Base-by-base conservation (phyloP, 1,140 invertebrate species). In the Pseudomyrmex concolor region DNA sequence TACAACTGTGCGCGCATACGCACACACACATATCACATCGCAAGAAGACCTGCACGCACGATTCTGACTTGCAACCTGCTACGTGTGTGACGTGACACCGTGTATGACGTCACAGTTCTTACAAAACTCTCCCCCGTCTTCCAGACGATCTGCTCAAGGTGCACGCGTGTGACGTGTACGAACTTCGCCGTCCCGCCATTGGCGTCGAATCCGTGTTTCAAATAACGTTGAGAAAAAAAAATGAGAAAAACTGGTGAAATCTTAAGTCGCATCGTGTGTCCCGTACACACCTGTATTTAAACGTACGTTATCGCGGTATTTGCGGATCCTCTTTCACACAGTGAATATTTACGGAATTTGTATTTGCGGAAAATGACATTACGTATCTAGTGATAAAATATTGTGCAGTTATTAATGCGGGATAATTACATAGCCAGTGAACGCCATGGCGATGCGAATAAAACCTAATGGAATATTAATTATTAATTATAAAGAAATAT, bases 71-170 rank as follows among this genome's bases (percentile, higher is more conserved):
- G 22, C 84, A 89, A 89, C 87, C 87, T 89, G 87, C 55, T 74
- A 72, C 64, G 15, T 63, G 84, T 73, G 25, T 89, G 87, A 89
- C 84, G 86, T 84, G n/a, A 60, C 54, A 5, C 34, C 55, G 2
- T n/a, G 13, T 90, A n/a, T n/a, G 84, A 90, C 88, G 90, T 91
- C 89, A 91, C 83, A 9, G 3, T 70, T 74, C 84, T 89, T 77
- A 74, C 64, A 12, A 55, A 70, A 70, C n/a, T 66, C 15, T 13
- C 3, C 13, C 50, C 2, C 57, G 62, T 85, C 86, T 85, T 89
- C 10, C 62, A 88, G 78, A 63, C 72, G 2, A 9, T 54, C 12
- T 57, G 85, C 10, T 66, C 57, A 83, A 87, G 86, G 86, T 86
- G 82, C 77, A 62, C 19, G 15, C 15, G 10, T 8, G 25, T 85